A percentile compares a stretch with the other conserved stretches of the same genome.
Conservation (phyloP, 2,113 vertebrate species). For the Hyaena hyaena region DNA sequence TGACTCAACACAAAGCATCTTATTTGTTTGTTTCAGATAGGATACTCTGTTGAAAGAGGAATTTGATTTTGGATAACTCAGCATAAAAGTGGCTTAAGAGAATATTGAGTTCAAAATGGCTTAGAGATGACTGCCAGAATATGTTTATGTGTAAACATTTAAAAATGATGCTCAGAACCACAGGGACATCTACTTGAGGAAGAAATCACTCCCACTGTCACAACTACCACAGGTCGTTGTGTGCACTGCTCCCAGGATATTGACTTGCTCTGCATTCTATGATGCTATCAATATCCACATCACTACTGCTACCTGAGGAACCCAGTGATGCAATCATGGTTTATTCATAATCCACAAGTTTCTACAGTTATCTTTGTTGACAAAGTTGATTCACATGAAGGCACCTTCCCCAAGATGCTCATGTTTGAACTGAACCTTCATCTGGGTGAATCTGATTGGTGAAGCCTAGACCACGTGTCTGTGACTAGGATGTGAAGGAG, state of each 20-base stretch:
- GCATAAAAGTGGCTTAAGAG: not conserved
- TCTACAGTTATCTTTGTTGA: not conserved
- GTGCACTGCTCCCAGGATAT: too few species aligned
- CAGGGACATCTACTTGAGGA: not conserved
- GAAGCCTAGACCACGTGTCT: not conserved
- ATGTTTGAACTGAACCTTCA: not conserved
- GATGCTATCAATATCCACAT: not conserved
- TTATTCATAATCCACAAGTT: not conserved
- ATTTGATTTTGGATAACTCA: constrained; percentile 32
- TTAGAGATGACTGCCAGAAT: not conserved
- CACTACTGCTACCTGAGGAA: not conserved
- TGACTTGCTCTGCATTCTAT: too few species aligned
- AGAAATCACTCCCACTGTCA: not conserved
- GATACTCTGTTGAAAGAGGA: not conserved
- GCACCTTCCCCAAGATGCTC: not conserved
- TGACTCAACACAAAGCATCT: not conserved
- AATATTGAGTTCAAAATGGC: not conserved
- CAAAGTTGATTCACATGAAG: not conserved
- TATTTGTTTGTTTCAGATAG: not conserved
- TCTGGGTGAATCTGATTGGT: not conserved
- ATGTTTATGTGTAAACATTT: not conserved
- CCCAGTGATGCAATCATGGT: rapidly evolving
- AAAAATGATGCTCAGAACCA: not conserved
- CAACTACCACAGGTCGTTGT: rapidly evolving
- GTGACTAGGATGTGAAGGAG: not conserved